phyloP scores from a whole-genome alignment of 2,888 invertebrate genomes.

The Iselma pallidipennis region DNA sequence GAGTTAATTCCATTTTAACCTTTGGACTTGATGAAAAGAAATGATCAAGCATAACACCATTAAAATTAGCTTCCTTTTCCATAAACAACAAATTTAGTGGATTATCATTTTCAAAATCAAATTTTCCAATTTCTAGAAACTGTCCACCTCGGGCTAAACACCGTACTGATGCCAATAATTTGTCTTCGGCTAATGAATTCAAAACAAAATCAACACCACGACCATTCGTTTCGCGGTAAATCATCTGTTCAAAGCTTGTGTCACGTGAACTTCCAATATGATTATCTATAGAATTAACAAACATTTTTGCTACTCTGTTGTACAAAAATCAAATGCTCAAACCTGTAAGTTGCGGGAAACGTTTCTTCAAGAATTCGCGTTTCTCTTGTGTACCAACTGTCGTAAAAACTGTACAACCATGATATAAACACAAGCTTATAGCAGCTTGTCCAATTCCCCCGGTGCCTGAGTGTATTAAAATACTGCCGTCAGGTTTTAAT shows the following conservation, averaged over 20 bases:
- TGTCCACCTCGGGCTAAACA: too few species aligned
- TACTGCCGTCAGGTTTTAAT: constrained; percentile 39
- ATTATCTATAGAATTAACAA: constrained; percentile 74
- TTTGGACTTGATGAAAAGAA: too few species aligned
- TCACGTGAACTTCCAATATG: too few species aligned
- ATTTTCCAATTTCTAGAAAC: constrained; percentile 70
- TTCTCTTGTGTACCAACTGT: constrained; percentile 72
- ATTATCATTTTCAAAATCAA: constrained; percentile 62
- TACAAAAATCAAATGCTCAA: neutral
- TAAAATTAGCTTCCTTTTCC: constrained; percentile 69
- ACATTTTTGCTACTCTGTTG: neutral
- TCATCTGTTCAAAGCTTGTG: too few species aligned
- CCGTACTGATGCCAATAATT: constrained; percentile 60
- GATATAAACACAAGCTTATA: constrained; percentile 66
- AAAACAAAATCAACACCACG: constrained; percentile 88
- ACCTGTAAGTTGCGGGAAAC: constrained; percentile 52
- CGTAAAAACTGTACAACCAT: constrained; percentile 67
- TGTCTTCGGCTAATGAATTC: constrained; percentile 90
- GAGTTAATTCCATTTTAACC: too few species aligned
- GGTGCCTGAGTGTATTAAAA: constrained; percentile 65
- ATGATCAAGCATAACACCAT: too few species aligned
- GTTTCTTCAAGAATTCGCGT: constrained; percentile 62
- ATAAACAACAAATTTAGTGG: constrained; percentile 67
- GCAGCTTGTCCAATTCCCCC: constrained; percentile 80
- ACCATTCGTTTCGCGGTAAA: constrained; percentile 78